Base-by-base conservation (phyloP, 37 sponge, comb jelly and placozoan genomes). In the Ianthella basta region DNA sequence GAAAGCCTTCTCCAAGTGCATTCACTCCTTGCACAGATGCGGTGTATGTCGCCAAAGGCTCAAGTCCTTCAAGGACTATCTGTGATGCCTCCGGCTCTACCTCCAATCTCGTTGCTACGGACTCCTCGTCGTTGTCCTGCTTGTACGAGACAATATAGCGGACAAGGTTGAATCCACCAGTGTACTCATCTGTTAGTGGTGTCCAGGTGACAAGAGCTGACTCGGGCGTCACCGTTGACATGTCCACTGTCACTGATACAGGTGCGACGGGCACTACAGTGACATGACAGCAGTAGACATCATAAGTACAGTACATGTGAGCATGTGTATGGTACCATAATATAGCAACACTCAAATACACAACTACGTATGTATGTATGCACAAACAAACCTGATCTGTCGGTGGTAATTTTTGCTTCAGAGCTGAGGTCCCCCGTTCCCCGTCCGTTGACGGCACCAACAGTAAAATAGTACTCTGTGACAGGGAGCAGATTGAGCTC, bases 381-480 rank as follows among this genome's bases (percentile, higher is more conserved):
- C 8, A 24, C 27, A 56, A 15, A 69, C 35, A 30, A 16, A 69
- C 70, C 70, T 69, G 70, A 69, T 30, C 10, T 16, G 2, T 69
- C 34, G 12, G 70, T 69, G 34, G 18, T 32, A 13, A 69, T 69
- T 5, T 14, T 69, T 18, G 1, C 19, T 35, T 6, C 6, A 34
- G 0, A 33, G 6, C 70, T 69, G 33, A 69, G 34, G 18, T 35
- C 70, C 34, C 34, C 33, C 29, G 70, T n/a, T 15, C 70, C 34
- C 1, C 10, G 35, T 6, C 34, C 15, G 34, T 30, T 69, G 70
- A 69, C 70, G 1, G 70, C 70, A 32, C 70, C 70, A 18, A 69
- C 70, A 32, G 35, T 33, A 69, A 69, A 69, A 33, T 69, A 69
- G 70, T 69, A 69, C 35, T 69, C 70, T 4, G 70, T 69, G 34